Base-by-base conservation (phyloP, 2,113 vertebrate species). In the Rhizomys pruinosus region DNA sequence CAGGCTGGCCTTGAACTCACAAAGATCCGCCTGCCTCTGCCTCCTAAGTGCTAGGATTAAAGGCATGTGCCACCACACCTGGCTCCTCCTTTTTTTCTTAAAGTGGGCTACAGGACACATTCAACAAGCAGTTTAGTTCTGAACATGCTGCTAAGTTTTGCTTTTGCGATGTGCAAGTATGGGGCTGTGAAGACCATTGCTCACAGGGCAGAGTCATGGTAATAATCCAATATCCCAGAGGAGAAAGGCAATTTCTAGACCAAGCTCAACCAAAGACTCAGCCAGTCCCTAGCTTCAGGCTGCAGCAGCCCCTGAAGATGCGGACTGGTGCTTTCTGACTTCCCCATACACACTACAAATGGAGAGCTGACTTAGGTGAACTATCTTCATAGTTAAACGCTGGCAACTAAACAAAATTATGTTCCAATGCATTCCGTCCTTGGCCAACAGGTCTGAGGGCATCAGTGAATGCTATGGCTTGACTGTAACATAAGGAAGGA, bases 401-500 rank as follows among this genome's bases (percentile, higher is more conserved):
- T 37, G 44, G 44, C 2, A 87, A 57, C 27, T 13, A 32, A 93
- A 9, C 76, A 47, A 72, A 22, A 64, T 59, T 57, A 89, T 27
- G 77, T 79, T 32, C 72, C 89, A 92, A 37, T 42, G 8, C 22
- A 1, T 16, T 9, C 22, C 64, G 22, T 72, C 22, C 42, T 39
- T 79, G 63, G 0, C 52, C 55, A n/a, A 68, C 17, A 12, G 37
- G 39, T 22, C 55, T 37, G 17, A 72, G 57, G 44, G n/a, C 39
- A 22, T 44, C 32, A 55, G 44, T 5, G 4, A 34, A 12, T 17
- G 29, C 47, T 2, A 3, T n/a, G 39, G 34, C 7, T 22, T 2
- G 27, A 90, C 32, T 16, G 82, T 71, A 72, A 17, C 86, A 20
- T 32, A 84, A 59, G 79, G 73, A 59, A 69, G 79, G 84, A 94